Percentiles rank a stretch among this genome's conserved stretches.
Evolutionary conservation across 2,113 vertebrate genomes (phyloP).

Genomic region (Willisornis vidua): DNA sequence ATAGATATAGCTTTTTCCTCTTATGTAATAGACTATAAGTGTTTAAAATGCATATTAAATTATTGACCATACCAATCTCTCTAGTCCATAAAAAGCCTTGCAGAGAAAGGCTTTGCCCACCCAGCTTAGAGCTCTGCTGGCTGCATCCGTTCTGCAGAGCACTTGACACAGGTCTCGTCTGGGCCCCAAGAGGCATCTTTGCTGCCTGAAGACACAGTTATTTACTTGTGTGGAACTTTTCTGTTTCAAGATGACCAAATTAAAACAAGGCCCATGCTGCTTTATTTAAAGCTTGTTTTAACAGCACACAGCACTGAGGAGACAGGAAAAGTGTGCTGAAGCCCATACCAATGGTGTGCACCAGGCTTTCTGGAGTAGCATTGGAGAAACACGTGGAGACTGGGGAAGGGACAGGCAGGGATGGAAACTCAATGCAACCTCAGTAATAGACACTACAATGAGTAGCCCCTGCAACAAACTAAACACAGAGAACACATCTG

Average conservation of each 20-base stretch:
- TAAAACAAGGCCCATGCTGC: background rate
- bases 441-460: background rate
- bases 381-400: fast-evolving
- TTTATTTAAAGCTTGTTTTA: background rate
- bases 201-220: background rate
- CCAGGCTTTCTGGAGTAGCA: background rate
- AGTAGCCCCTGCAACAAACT: background rate
- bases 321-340: background rate
- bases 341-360: too few species aligned
- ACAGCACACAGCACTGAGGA: background rate
- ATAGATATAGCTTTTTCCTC: background rate
- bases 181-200: background rate
- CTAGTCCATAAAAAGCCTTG: background rate
- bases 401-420: background rate
- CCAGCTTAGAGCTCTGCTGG: background rate
- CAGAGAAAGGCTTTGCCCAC: background rate
- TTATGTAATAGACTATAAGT: background rate
- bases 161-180: background rate
- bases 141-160: background rate
- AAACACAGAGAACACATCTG: background rate
- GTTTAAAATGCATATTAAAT: constrained; percentile 8
- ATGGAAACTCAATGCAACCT: background rate
- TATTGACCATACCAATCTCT: background rate
- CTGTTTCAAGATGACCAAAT: background rate
- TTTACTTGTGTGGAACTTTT: background rate